Evolutionary conservation across 2,797 vertebrate genomes (phyloP).

Genomic region (Pitangus sulphuratus): DNA sequence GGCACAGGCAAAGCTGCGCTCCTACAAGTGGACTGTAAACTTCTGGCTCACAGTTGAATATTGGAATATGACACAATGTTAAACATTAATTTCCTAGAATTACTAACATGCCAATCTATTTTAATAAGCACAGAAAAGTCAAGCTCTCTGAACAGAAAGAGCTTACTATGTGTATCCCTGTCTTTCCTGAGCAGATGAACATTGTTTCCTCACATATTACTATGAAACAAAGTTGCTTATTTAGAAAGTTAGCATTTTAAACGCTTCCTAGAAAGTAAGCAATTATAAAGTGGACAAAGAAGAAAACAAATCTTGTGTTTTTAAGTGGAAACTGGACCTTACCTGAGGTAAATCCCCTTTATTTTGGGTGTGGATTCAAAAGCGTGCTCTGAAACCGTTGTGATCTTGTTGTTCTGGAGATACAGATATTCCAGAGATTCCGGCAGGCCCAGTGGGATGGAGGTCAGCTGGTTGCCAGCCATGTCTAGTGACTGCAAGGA

Average conservation of each 20-base stretch:
- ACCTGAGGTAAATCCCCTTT: slow-evolving; percentile 95
- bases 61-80: not conserved
- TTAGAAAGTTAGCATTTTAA: not conserved
- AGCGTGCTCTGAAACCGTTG: slow-evolving; percentile 80
- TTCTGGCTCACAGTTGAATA: not conserved
- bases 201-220: not conserved
- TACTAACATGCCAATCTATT: not conserved
- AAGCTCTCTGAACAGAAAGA: not conserved
- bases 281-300: not conserved
- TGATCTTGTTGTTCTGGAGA: slow-evolving; percentile 93
- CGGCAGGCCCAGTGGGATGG: slow-evolving; percentile 89
- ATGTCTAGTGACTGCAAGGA: slow-evolving; percentile 88
- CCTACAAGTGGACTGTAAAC: not conserved
- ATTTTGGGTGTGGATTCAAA: slow-evolving; percentile 94
- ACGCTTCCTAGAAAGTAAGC: not conserved
- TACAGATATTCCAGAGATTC: slow-evolving; percentile 92
- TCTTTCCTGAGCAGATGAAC: not conserved
- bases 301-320: not conserved
- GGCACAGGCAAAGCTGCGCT: not conserved
- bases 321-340: not conserved
- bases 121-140: not conserved
- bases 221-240: not conserved
- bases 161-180: not conserved
- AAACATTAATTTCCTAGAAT: not conserved
- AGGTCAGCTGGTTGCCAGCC: slow-evolving; percentile 89